phyloP scores from a whole-genome alignment of 2,888 invertebrate species.

The Nephrotoma guestfalica region DNA sequence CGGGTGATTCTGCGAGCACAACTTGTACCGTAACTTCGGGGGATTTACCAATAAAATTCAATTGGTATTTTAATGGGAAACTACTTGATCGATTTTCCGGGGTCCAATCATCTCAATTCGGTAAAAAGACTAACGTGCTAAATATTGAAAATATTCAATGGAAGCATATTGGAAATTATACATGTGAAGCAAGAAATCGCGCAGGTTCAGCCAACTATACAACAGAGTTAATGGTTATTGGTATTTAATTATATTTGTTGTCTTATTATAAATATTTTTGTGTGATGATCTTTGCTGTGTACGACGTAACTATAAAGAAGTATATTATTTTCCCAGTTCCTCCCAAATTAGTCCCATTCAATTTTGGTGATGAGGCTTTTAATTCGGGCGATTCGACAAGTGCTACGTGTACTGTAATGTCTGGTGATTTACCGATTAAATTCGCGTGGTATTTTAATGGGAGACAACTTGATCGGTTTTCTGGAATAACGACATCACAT shows the following conservation, averaged over 20 bases:
- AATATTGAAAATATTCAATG: constrained; percentile 45
- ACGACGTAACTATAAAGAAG: constrained; percentile 17
- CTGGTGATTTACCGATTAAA: constrained; percentile 40
- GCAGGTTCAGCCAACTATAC: constrained; percentile 48
- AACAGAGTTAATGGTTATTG: constrained; percentile 50
- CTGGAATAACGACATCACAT: constrained; percentile 17
- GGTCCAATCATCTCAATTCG: constrained; percentile 34
- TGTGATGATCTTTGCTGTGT: not conserved
- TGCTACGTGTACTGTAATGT: constrained; percentile 35
- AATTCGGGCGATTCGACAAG: constrained; percentile 15
- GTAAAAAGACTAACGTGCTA: constrained; percentile 44
- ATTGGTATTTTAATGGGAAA: constrained; percentile 40
- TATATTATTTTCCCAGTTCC: constrained; percentile 40
- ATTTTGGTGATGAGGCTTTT: constrained; percentile 50
- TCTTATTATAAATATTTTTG: constrained; percentile 37
- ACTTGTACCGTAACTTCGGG: constrained; percentile 52
- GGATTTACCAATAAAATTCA: constrained; percentile 42
- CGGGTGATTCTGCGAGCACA: constrained; percentile 19
- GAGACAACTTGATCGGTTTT: constrained; percentile 21
- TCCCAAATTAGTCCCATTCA: constrained; percentile 59
- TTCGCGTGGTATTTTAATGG: constrained; percentile 42
- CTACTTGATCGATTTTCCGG: constrained; percentile 29
- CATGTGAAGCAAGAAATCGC: constrained; percentile 39
- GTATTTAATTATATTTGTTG: constrained; percentile 32
- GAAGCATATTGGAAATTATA: constrained; percentile 59